Percentiles rank a stretch among this genome's conserved stretches.
These are phyloP conservation scores for Trichonephila inaurata DNA, from an alignment of 1,140 invertebrate genomes.

Conservation along the genomic window DNA sequence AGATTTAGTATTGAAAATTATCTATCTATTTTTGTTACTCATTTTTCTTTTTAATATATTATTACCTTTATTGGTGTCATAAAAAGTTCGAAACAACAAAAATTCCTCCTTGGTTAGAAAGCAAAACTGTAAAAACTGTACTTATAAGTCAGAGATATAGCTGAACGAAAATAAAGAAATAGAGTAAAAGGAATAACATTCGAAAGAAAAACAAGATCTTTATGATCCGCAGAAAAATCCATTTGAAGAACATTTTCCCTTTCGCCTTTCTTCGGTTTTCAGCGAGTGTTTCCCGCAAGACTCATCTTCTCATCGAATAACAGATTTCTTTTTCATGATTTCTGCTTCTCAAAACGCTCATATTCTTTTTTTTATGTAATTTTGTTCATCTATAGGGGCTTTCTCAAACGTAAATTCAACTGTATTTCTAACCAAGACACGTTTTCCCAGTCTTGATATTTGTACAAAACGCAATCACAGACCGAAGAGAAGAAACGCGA, in stretches of 20 bases:
- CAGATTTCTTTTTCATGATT: not conserved
- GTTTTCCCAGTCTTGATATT: not conserved
- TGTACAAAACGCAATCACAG: not conserved
- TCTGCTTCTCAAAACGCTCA: not conserved
- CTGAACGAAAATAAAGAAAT: not conserved
- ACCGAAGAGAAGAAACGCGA: not conserved
- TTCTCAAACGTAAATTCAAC: not conserved
- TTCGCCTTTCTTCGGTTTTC: slow-evolving; percentile 11
- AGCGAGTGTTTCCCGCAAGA: not conserved
- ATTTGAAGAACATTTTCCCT: slow-evolving; percentile 34
- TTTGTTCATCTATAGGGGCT: not conserved
- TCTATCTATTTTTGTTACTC: too few species aligned
- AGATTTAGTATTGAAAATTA: too few species aligned
- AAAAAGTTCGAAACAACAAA: too few species aligned
- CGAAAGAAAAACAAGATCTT: not conserved
- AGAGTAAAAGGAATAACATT: not conserved
- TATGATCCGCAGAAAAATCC: slow-evolving; percentile 21
- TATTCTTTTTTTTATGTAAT: not conserved
- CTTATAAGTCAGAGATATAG: too few species aligned
- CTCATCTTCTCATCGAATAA: slow-evolving; percentile 44
- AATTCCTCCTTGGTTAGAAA: too few species aligned
- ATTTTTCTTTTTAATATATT: too few species aligned
- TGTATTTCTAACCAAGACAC: not conserved
- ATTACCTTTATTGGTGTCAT: too few species aligned
- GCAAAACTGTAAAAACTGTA: too few species aligned